Evolutionary conservation across 1,140 invertebrate genomes (phyloP).

Genomic region (Drosophila navojoa): DNA sequence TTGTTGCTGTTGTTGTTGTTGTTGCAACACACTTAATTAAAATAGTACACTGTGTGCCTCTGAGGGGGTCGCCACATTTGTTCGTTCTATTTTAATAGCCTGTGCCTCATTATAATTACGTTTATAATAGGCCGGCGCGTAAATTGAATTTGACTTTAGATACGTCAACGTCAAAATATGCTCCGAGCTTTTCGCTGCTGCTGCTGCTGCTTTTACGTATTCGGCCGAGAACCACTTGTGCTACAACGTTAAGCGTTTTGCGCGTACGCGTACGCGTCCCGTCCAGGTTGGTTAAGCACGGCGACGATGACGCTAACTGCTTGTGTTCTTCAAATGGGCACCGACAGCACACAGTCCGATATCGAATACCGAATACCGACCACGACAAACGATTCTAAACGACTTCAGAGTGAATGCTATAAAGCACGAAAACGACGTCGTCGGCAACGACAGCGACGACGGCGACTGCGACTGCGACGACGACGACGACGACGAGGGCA

Average conservation of each 20-base stretch:
- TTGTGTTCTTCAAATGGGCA: constrained; percentile 40
- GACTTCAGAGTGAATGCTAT: constrained; percentile 76
- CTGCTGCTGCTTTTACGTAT: constrained; percentile 9
- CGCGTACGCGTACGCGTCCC: constrained; percentile 32
- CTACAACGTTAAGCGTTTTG: constrained; percentile 47
- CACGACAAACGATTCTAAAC: constrained; percentile 78
- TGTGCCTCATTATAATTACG: constrained; percentile 63
- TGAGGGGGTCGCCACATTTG: constrained; percentile 60
- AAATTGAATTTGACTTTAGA: constrained; percentile 59
- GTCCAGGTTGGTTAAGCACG: constrained; percentile 21
- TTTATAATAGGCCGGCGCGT: constrained; percentile 53
- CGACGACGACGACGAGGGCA: constrained; percentile 11
- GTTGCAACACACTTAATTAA: constrained; percentile 78
- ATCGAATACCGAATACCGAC: constrained; percentile 70
- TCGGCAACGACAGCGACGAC: constrained; percentile 35
- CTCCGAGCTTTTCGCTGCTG: not conserved
- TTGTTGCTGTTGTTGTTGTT: constrained; percentile 37
- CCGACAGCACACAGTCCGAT: constrained; percentile 53
- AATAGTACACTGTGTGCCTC: constrained; percentile 60
- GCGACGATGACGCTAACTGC: constrained; percentile 37
- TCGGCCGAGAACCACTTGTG: constrained; percentile 46
- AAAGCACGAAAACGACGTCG: constrained; percentile 73
- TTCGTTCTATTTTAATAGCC: constrained; percentile 54
- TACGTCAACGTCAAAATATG: constrained; percentile 29
- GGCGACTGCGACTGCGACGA: constrained; percentile 11